phyloP scores from a whole-genome alignment of 2,797 vertebrate species.

The Aeoliscus strigatus region DNA sequence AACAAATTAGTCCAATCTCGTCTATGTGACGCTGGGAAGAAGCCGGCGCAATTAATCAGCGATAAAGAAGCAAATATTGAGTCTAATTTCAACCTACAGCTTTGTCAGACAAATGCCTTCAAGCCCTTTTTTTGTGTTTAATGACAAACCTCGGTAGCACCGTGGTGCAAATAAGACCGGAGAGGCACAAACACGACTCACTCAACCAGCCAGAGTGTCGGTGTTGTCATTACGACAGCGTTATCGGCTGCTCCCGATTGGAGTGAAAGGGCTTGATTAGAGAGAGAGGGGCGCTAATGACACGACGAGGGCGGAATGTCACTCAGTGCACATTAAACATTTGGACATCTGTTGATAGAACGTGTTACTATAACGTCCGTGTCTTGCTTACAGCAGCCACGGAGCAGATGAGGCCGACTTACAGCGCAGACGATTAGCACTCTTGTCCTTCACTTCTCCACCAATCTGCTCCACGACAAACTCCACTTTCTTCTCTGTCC shows the following conservation, averaged over 20 bases:
- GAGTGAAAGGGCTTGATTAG: slow-evolving; percentile 65
- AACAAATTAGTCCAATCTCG: slow-evolving; percentile 21
- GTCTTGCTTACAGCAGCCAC: slow-evolving; percentile 42
- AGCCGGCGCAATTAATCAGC: slow-evolving; percentile 45
- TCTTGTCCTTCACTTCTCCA: slow-evolving; percentile 40
- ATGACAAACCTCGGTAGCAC: slow-evolving; percentile 52
- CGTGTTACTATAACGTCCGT: slow-evolving; percentile 46
- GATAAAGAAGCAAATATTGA: slow-evolving; percentile 21
- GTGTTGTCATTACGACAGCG: slow-evolving; percentile 64
- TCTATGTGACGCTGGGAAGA: slow-evolving; percentile 22
- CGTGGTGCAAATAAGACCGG: slow-evolving; percentile 39
- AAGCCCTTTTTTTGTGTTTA: slow-evolving; percentile 25
- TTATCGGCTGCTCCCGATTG: slow-evolving; percentile 56
- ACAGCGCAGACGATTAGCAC: slow-evolving; percentile 48
- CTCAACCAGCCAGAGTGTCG: slow-evolving; percentile 48
- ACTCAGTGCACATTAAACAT: slow-evolving; percentile 71
- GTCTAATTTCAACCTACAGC: slow-evolving; percentile 32
- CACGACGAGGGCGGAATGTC: slow-evolving; percentile 59
- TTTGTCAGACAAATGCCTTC: slow-evolving; percentile 34
- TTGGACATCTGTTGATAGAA: slow-evolving; percentile 64
- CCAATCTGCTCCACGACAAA: slow-evolving; percentile 38
- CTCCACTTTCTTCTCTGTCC: slow-evolving; percentile 36
- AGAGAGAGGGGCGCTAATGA: slow-evolving; percentile 59
- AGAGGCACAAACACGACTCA: slow-evolving; percentile 53
- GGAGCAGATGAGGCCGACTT: slow-evolving; percentile 31